Base-by-base conservation (phyloP, 2,888 invertebrate genomes). In the Melikaiella ostensackeni region DNA sequence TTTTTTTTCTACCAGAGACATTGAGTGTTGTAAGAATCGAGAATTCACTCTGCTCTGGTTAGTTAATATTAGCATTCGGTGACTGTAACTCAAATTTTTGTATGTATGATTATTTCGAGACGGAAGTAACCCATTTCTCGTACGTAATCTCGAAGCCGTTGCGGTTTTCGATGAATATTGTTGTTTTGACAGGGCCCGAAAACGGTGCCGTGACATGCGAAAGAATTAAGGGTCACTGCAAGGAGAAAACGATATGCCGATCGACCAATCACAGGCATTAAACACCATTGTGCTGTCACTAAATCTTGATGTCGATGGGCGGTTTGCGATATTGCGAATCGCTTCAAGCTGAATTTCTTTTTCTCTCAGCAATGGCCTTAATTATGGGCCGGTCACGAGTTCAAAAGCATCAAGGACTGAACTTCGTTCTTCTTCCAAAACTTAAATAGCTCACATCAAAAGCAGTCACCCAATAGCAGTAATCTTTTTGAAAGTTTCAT, bases 301-400 rank as follows among this genome's bases (percentile, higher is more conserved):
- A 42, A 75, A 63, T 38, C 64, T 75, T 66, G 75, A 64, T 75
- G 61, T 55, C 76, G 62, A 76, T 70, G 50, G 62, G 76, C 61
- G 66, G 46, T 62, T 73, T 61, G 73, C 50, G 19, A 55, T 75
- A 75, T 30, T 46, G 75, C 79, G 33, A 75, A 76, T 50, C 38
- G 74, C 59, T 64, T 74, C 33, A 74, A 74, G 16, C 77, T 30
- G 38, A 59, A 75, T 59, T 81, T 80, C 80, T 77, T 77, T 80
- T 76, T 61, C 74, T 62, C 63, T 38, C 42, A 50, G 63, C 38
- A 64, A 42, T 79, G 82, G 75, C 82, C 82, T 83, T 85, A 85
- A 85, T 85, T 85, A 84, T 83, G 59, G 42, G 50, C 77, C 70
- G 81, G 83, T 83, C 85, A 84, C 75, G 80, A 81, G 86, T 83